Base-by-base conservation (phyloP, 1,140 invertebrate genomes). In the Tachypleus tridentatus region DNA sequence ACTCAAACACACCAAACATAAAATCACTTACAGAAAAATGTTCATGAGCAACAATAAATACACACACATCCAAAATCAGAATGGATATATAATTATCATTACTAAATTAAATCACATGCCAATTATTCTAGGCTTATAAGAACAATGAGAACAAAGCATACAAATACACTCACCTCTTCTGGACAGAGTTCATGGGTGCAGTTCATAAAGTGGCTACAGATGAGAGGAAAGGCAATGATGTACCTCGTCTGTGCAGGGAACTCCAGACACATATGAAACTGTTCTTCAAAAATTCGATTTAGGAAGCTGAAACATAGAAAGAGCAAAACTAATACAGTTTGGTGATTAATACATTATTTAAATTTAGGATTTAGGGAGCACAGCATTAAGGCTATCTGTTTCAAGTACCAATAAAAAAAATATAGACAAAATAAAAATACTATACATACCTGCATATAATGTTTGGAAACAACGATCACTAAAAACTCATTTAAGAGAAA, bases 181-280 rank as follows among this genome's bases (percentile, higher is more conserved):
- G 97, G 97, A 74, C 97, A 99, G 60, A 99, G 82, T 73, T 97
- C 92, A 79, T 99, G 97, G 0, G 94, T 97, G 72, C 95, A 95
- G 74, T 93, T 91, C 79, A 97, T 92, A 75, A 99, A 99, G 76
- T 99, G 96, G 68, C 89, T 89, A 77, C 96, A 98, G 71, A 99
- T 95, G 63, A 98, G 80, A 9, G 97, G 96, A 78, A 99, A 99
- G 51, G 94, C 91, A 68, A 98, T 91, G 66, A 97, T 97, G 73
- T 91, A 99, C 47, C 95, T 84, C 79, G 97, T 97, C 78, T 98
- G 95, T 47, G 94, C 93, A 49, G 94, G 94, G 78, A 98, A 98
- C 78, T 98, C 94, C 70, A 98, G 81, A 77, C 95, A 98, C 91
- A 97, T 95, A 73, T 97, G 93, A 75, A 98, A 98, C 75, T 98